Percentiles rank a stretch among this genome's conserved stretches.
Conservation (phyloP, 2,113 vertebrate species). For the Isichthys henryi region DNA sequence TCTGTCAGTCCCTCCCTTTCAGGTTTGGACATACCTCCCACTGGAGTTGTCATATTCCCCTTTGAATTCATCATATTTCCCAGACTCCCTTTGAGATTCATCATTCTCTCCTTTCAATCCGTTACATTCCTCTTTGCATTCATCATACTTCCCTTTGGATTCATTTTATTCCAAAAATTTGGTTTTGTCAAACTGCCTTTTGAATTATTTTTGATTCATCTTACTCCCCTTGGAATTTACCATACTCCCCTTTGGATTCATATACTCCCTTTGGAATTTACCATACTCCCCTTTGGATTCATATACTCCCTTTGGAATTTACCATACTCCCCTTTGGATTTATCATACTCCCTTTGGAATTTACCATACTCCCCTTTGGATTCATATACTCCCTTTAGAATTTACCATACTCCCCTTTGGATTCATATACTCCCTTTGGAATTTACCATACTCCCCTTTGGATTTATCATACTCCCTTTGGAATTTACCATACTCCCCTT, state of each 20-base stretch:
- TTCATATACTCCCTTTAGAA: not conserved
- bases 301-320: not conserved
- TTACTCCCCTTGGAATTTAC: not conserved
- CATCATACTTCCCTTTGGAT: not conserved
- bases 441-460: not conserved
- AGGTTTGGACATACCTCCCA: not conserved
- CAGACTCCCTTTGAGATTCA: not conserved
- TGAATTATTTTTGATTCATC: not conserved
- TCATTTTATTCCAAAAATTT: not conserved
- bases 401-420: not conserved
- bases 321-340: not conserved
- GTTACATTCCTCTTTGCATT: not conserved
- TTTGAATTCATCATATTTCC: not conserved
- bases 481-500: not conserved
- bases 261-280: not conserved
- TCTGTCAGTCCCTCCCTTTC: not conserved
- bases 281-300: not conserved
- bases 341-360: not conserved
- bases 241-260: not conserved
- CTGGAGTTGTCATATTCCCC: not conserved
- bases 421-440: not conserved
- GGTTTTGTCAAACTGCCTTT: not conserved
- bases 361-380: not conserved
- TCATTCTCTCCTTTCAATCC: not conserved
- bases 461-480: not conserved